Evolutionary conservation across 2,888 invertebrate genomes (phyloP), one percentile per base, ranked within the genome.

Genomic region (Neocrepidodera transversa): DNA sequence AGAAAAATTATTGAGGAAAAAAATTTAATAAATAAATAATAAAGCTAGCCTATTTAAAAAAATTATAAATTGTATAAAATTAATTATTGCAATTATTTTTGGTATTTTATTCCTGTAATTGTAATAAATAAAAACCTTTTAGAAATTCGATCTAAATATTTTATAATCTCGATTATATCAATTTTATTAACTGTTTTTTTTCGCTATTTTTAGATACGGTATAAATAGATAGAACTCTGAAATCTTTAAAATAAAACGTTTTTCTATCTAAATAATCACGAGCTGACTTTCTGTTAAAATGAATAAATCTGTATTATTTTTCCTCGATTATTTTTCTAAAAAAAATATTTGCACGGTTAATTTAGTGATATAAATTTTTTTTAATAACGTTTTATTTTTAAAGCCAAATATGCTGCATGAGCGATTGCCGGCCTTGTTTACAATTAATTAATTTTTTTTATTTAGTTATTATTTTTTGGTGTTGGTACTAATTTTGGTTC

Each of bases 401-500:
- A 32, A 32, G 32, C 11, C 32, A 32, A 2, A 13, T 32, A 32
- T 32, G 43, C 20, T 51, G 60, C 59, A 42, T 59, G 16, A 51
- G 16, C 26, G 49, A 60, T 57, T 56, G 56, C 43, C 51, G 62
- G 58, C 59, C 43, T 60, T 58, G 52, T 59, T 60, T 64, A 35
- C 49, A 53, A 28, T 57, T 58, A 20, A 42, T 60, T 60, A n/a
- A n/a, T 58, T 63, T 55, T 38, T 51, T 50, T 55, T 47, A 59
- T 43, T 35, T 51, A 63, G 53, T 56, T 58, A 16, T 43, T 28
- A 61, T 68, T 63, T 66, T 66, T 60, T 67, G 64, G 60, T 58
- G 64, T 64, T 48, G 58, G 59, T 58, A 61, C 61, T 65, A 60
- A 62, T 64, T 64, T 63, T 69, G 68, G 69, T 68, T 69, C 68